Evolutionary conservation across 2,888 invertebrate genomes (phyloP).

Genomic region (Chironomus tentans): DNA sequence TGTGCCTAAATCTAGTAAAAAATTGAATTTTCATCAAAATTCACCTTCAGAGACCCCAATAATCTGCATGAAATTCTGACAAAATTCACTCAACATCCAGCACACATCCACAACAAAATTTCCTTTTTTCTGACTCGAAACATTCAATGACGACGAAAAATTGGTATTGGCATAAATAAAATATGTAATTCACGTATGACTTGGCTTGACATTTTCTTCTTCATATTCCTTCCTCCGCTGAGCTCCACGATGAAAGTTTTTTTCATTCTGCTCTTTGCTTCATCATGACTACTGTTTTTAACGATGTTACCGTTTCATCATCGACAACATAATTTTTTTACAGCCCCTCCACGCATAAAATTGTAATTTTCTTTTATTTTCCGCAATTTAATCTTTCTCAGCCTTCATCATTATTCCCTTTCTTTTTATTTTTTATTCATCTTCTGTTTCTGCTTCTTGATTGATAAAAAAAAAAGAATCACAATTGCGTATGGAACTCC

Average conservation of each 20-base stretch:
- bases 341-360: background rate
- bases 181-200: constrained; percentile 22
- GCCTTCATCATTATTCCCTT: background rate
- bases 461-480: background rate
- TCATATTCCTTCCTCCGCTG: background rate
- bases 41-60: too few species aligned
- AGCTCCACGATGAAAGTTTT: background rate
- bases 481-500: background rate
- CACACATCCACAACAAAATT: too few species aligned
- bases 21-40: too few species aligned
- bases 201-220: constrained; percentile 16
- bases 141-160: background rate
- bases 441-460: background rate
- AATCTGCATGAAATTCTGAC: too few species aligned
- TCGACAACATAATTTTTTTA: constrained; percentile 8
- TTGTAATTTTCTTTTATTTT: constrained; percentile 21
- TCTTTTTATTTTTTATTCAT: too few species aligned
- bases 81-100: too few species aligned
- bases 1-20: too few species aligned
- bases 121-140: too few species aligned
- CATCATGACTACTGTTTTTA: background rate
- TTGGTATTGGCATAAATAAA: constrained; percentile 18
- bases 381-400: constrained; percentile 12
- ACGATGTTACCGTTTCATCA: constrained; percentile 1
- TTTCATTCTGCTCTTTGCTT: background rate